Conservation (phyloP, 1,140 invertebrate genomes). For the Sycobia sp. region DNA sequence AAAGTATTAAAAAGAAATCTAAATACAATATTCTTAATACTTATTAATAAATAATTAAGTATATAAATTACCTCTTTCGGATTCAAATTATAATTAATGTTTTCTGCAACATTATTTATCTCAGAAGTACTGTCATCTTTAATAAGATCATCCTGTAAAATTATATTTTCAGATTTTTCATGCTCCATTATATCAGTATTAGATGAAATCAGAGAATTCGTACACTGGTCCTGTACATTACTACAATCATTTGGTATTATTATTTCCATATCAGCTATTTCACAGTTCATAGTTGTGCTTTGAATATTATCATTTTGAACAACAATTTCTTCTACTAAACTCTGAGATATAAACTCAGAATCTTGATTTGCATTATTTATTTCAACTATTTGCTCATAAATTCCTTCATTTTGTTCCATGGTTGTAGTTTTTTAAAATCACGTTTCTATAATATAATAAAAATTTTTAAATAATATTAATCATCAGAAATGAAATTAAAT, state of each 20-base stretch:
- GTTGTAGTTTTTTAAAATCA: conserved; percentile 7
- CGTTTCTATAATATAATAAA: conserved; percentile 2
- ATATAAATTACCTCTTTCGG: conserved; percentile 13
- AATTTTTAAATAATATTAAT: neutral
- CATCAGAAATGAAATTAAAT: neutral
- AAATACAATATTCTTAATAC: neutral
- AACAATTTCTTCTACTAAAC: conserved; percentile 24
- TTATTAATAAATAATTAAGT: neutral
- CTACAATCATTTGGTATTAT: conserved; percentile 20
- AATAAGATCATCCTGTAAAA: conserved; percentile 6
- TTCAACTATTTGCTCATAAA: conserved; percentile 24
- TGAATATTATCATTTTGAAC: conserved; percentile 22
- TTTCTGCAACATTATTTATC: conserved; percentile 18
- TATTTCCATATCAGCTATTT: conserved; percentile 14
- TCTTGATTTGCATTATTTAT: conserved; percentile 6
- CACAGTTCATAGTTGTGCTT: conserved; percentile 4
- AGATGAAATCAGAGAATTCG: conserved; percentile 7
- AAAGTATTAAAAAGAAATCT: neutral
- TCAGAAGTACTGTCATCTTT: conserved; percentile 18
- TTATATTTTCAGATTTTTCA: conserved; percentile 19
- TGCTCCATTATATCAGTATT: neutral
- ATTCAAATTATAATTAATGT: conserved; percentile 4
- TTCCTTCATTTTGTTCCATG: conserved; percentile 29
- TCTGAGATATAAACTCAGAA: conserved; percentile 4
- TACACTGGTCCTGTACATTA: conserved; percentile 12